Evolutionary conservation across 2,888 invertebrate species (phyloP).

Genomic region (Agonopterix arenella): DNA sequence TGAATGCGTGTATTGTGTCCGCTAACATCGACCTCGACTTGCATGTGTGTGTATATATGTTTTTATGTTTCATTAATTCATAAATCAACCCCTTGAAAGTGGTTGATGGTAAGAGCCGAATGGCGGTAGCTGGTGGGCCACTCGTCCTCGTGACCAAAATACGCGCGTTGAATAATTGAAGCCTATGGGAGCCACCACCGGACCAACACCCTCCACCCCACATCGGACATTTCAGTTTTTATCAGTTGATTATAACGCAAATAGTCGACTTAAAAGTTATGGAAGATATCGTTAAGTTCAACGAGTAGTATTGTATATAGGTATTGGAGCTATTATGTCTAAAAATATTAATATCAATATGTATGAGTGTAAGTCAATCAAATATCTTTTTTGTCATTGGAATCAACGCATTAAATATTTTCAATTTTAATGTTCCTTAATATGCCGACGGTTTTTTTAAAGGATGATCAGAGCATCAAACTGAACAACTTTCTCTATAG

Average conservation of each 20-base stretch:
- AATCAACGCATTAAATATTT: no score
- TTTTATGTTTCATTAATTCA: conserved; percentile 44
- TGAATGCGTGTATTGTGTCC: neutral
- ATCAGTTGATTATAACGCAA: conserved; percentile 41
- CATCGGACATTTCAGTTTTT: conserved; percentile 38
- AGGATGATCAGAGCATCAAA: no score
- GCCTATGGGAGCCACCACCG: conserved; percentile 27
- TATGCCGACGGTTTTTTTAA: no score
- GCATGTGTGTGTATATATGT: conserved; percentile 8
- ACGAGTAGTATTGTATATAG: no score
- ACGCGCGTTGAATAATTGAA: conserved; percentile 68
- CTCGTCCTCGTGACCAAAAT: conserved; percentile 70
- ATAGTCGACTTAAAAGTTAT: conserved; percentile 8
- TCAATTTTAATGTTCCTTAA: no score
- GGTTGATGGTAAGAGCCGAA: conserved; percentile 27
- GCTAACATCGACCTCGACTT: neutral
- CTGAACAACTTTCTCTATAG: no score
- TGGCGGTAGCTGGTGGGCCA: conserved; percentile 22
- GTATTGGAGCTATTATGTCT: no score
- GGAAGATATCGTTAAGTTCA: no score
- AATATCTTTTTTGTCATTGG: no score
- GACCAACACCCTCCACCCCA: conserved; percentile 17
- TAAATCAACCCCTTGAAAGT: conserved; percentile 42
- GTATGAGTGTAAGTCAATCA: no score
- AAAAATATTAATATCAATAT: no score